phyloP scores from a whole-genome alignment of 2,888 invertebrate species.

The Pandemis corylana region DNA sequence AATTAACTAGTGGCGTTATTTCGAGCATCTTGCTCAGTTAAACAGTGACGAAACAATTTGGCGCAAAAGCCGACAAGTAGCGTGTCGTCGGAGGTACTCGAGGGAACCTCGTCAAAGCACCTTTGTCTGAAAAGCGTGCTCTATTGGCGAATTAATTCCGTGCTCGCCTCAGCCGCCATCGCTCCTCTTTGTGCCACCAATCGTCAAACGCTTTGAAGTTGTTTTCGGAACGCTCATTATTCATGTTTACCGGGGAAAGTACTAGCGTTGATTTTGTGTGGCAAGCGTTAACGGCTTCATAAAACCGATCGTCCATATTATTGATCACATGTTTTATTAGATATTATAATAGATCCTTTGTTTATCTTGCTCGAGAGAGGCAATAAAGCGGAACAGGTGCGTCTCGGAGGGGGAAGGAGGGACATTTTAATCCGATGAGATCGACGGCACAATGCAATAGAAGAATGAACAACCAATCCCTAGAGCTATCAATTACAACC shows the following conservation, averaged over 20 bases:
- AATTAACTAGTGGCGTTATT: constrained; percentile 36
- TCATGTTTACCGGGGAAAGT: constrained; percentile 48
- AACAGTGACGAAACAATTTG: constrained; percentile 52
- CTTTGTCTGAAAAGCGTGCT: constrained; percentile 65
- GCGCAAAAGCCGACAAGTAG: constrained; percentile 49
- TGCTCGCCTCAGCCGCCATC: constrained; percentile 54
- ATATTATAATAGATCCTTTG: constrained; percentile 27
- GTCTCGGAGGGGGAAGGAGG: constrained; percentile 47
- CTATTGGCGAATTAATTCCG: constrained; percentile 73
- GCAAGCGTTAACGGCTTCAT: constrained; percentile 28
- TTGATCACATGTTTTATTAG: constrained; percentile 12
- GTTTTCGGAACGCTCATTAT: constrained; percentile 53
- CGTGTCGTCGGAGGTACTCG: constrained; percentile 50
- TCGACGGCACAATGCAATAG: constrained; percentile 54
- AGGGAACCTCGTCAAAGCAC: constrained; percentile 63
- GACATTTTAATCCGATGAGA: constrained; percentile 64
- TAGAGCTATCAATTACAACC: constrained; percentile 55
- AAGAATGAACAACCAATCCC: constrained; percentile 47
- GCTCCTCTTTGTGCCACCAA: constrained; percentile 60
- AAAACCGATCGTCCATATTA: constrained; percentile 24
- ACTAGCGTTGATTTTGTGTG: constrained; percentile 37
- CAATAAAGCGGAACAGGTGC: constrained; percentile 56
- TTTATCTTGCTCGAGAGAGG: constrained; percentile 36
- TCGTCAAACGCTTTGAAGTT: constrained; percentile 61
- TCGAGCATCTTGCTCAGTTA: constrained; percentile 46